phyloP scores from a whole-genome alignment of 92 coral and sea anemone genomes.

The Micromussa lordhowensis region DNA sequence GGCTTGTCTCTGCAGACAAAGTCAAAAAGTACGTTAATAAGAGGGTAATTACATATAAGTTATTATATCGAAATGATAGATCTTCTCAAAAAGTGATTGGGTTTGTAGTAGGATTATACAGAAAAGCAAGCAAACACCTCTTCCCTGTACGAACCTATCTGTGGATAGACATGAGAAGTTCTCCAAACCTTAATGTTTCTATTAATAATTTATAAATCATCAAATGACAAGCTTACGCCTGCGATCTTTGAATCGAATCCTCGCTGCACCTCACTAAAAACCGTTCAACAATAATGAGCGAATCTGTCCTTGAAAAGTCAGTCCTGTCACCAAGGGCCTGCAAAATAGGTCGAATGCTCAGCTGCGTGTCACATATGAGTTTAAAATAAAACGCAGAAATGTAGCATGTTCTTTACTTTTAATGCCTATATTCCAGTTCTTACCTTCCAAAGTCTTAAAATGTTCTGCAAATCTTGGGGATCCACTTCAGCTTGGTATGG shows the following conservation, averaged over 20 bases:
- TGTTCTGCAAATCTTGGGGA: conserved; percentile 30
- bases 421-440: not conserved
- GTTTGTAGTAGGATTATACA: not conserved
- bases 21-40: not conserved
- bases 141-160: not conserved
- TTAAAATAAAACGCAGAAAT: no score
- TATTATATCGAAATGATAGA: not conserved
- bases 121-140: not conserved
- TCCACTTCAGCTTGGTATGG: conserved; percentile 4
- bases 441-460: conserved; percentile 68
- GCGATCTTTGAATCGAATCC: not conserved
- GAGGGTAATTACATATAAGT: not conserved
- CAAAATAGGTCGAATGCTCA: not conserved
- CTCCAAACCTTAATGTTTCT: not conserved
- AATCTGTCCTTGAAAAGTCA: conserved; percentile 67
- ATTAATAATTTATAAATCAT: not conserved
- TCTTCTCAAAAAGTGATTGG: not conserved
- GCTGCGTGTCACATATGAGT: no score
- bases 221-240: conserved; percentile 8
- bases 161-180: not conserved
- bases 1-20: conserved; percentile 13
- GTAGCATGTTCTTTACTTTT: not conserved
- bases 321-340: conserved; percentile 73
- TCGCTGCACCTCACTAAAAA: conserved; percentile 75
- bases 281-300: conserved; percentile 65